Percentiles rank a stretch among this genome's conserved stretches.
Conservation (phyloP, 2,888 invertebrate species). For the Limulus polyphemus region DNA sequence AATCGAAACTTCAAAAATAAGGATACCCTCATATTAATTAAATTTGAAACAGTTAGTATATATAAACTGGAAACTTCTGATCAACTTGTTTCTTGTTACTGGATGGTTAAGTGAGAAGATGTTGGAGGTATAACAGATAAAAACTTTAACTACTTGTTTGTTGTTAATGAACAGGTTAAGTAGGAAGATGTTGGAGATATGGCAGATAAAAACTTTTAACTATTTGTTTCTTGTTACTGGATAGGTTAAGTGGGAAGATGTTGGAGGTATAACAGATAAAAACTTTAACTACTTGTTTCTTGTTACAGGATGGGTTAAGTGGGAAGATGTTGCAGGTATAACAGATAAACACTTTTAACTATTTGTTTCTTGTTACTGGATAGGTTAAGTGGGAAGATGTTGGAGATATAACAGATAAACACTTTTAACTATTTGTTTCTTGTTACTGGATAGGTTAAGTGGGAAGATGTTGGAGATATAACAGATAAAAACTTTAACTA, state of each 20-base stretch:
- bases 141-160: background rate
- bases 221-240: background rate
- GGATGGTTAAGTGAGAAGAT: background rate
- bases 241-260: background rate
- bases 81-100: background rate
- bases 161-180: constrained; percentile 38
- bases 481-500: background rate
- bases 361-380: background rate
- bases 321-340: too few relatives aligned
- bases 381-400: background rate
- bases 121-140: background rate
- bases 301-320: too few relatives aligned
- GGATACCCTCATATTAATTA: too few relatives aligned
- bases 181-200: too few relatives aligned
- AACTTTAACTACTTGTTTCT: background rate
- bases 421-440: background rate
- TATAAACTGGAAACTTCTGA: too few relatives aligned
- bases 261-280: background rate
- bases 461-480: too few relatives aligned
- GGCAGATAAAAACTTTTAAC: background rate
- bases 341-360: background rate
- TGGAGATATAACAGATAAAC: background rate
- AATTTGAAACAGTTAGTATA: too few relatives aligned
- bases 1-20: too few relatives aligned
- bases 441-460: too few relatives aligned